Evolutionary conservation across 2,113 vertebrate species (phyloP).

Genomic region (Scomber japonicus): DNA sequence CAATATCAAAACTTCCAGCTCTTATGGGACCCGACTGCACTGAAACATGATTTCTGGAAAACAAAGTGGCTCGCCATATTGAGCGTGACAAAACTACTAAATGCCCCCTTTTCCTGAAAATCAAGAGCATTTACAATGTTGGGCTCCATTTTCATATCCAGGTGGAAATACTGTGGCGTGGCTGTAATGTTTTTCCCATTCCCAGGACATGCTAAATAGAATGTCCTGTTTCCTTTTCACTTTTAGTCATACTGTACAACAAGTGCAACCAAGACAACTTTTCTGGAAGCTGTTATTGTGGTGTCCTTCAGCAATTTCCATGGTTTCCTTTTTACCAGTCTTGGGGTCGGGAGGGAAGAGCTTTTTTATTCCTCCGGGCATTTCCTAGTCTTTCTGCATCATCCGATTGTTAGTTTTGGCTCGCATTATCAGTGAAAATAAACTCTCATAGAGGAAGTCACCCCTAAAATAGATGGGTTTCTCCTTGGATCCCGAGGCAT

Average conservation of each 20-base stretch:
- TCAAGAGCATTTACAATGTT: constrained; percentile 39
- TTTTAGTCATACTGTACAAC: constrained; percentile 14
- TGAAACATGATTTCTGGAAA: constrained; percentile 24
- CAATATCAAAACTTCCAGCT: constrained; percentile 51
- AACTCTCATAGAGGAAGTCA: constrained; percentile 84
- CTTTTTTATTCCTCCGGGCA: constrained; percentile 74
- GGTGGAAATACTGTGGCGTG: constrained; percentile 42
- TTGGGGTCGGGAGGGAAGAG: constrained; percentile 76
- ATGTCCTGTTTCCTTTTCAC: constrained; percentile 52
- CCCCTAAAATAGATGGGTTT: constrained; percentile 81
- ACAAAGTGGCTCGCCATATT: constrained; percentile 55
- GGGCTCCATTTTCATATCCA: constrained; percentile 46
- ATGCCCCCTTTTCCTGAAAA: constrained; percentile 54
- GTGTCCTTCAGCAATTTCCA: constrained; percentile 57
- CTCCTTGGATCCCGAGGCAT: constrained; percentile 61
- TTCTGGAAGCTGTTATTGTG: constrained; percentile 58
- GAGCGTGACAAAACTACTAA: constrained; percentile 59
- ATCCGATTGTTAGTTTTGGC: constrained; percentile 83
- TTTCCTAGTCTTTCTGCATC: constrained; percentile 67
- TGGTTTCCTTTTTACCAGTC: constrained; percentile 64
- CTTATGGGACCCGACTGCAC: constrained; percentile 11
- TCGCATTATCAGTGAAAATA: constrained; percentile 77
- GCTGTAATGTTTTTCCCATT: constrained; percentile 56
- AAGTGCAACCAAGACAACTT: constrained; percentile 28
- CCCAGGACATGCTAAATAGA: constrained; percentile 49